These are phyloP conservation scores for Nycticebus coucang DNA, from an alignment of 2,113 vertebrate species.

Conservation along the genomic window DNA sequence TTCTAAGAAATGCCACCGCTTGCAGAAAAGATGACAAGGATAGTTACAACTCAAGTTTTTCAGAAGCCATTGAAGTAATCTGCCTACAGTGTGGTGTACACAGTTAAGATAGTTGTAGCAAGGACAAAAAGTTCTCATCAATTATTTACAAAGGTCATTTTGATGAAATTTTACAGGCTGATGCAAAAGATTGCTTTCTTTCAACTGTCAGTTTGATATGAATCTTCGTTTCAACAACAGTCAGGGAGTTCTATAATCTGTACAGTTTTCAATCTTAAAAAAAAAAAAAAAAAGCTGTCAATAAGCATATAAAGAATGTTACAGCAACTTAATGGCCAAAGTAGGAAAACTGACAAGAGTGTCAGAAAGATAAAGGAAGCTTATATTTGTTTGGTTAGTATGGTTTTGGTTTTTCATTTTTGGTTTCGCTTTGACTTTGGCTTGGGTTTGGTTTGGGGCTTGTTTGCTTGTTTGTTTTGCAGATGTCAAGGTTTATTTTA, in stretches of 20 bases:
- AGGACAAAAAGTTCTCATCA: slow-evolving; percentile 81
- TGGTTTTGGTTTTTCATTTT: background rate
- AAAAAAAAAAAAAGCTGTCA: background rate
- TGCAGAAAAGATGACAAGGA: slow-evolving; percentile 77
- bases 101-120: slow-evolving; percentile 78
- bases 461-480: background rate
- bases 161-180: slow-evolving; percentile 73
- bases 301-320: slow-evolving; percentile 10
- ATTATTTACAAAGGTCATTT: slow-evolving; percentile 85
- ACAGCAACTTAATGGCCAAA: background rate
- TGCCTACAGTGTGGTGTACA: slow-evolving; percentile 41
- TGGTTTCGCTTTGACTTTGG: background rate
- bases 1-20: slow-evolving; percentile 66
- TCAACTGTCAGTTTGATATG: slow-evolving; percentile 55
- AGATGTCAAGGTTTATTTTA: background rate
- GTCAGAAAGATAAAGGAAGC: background rate
- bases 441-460: background rate
- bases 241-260: background rate
- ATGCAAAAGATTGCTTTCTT: slow-evolving; percentile 63
- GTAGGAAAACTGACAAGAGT: background rate
- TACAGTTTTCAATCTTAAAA: slow-evolving; percentile 30
- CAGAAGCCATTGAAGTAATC: slow-evolving; percentile 63
- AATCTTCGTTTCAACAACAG: slow-evolving; percentile 32
- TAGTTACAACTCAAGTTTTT: slow-evolving; percentile 70
- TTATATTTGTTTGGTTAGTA: background rate